Conservation (phyloP, 2,888 invertebrate species). For the Polylopha cassiicola region DNA sequence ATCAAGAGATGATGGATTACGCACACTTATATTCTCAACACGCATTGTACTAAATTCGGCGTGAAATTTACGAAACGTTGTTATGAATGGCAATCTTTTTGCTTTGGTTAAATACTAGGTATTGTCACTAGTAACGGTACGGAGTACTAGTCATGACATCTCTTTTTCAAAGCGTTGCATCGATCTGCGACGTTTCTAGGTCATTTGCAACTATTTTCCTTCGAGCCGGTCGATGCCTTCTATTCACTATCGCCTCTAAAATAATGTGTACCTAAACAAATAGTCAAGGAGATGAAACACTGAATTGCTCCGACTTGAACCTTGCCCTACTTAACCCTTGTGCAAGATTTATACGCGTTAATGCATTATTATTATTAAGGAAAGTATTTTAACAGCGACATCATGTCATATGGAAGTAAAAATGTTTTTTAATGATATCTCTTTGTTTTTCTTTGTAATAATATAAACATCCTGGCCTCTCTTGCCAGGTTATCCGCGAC, state of each 20-base stretch:
- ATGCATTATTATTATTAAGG: constrained; percentile 6
- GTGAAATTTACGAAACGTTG: constrained; percentile 20
- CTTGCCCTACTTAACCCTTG: constrained; percentile 22
- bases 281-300: constrained; percentile 35
- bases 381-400: too few relatives aligned
- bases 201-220: constrained; percentile 42
- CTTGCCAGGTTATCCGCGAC: too few relatives aligned
- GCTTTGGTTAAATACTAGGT: not conserved
- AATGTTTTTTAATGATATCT: too few relatives aligned
- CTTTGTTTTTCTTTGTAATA: too few relatives aligned
- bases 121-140: constrained; percentile 12
- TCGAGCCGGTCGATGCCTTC: constrained; percentile 25
- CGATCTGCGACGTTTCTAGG: constrained; percentile 61
- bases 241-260: constrained; percentile 30
- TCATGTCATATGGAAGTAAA: too few relatives aligned
- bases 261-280: constrained; percentile 37
- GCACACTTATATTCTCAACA: constrained; percentile 8
- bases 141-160: constrained; percentile 19
- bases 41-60: constrained; percentile 10
- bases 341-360: constrained; percentile 11
- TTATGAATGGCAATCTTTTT: constrained; percentile 16
- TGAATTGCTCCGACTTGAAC: constrained; percentile 14
- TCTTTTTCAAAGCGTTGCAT: constrained; percentile 26
- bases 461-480: too few relatives aligned
- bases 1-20: constrained; percentile 20